These are phyloP conservation scores for Nerophis ophidion DNA, from an alignment of 2,113 vertebrate genomes.

Conservation along the genomic window DNA sequence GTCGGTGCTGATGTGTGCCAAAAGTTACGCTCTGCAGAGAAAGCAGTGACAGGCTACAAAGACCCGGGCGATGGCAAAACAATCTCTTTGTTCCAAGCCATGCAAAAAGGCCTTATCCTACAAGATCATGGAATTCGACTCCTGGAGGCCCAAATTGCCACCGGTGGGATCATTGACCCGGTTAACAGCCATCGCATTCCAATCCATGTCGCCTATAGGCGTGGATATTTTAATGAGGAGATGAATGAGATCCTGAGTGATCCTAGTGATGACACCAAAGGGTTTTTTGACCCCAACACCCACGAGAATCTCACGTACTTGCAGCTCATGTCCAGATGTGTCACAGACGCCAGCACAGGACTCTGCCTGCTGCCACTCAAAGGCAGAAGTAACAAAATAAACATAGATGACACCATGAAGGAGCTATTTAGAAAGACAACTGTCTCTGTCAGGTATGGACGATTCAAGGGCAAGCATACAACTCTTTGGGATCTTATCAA, in stretches of 20 bases:
- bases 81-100: slow-evolving; percentile 94
- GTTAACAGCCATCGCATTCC: slow-evolving; percentile 89
- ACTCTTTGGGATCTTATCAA: slow-evolving; percentile 81
- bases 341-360: slow-evolving; percentile 80
- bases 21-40: slow-evolving; percentile 85
- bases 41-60: slow-evolving; percentile 85
- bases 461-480: slow-evolving; percentile 61
- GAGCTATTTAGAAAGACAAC: slow-evolving; percentile 45
- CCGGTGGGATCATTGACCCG: slow-evolving; percentile 89
- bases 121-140: slow-evolving; percentile 89
- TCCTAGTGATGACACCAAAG: slow-evolving; percentile 88
- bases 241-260: slow-evolving; percentile 80
- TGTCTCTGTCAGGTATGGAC: slow-evolving; percentile 73
- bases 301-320: slow-evolving; percentile 91
- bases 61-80: slow-evolving; percentile 81
- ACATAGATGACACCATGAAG: slow-evolving; percentile 59
- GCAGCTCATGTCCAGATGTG: slow-evolving; percentile 84
- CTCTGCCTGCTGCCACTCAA: slow-evolving; percentile 82
- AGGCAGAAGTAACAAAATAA: slow-evolving; percentile 60
- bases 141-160: slow-evolving; percentile 91
- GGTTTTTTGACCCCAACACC: slow-evolving; percentile 93
- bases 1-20: slow-evolving; percentile 87
- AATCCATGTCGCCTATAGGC: slow-evolving; percentile 84
- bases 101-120: slow-evolving; percentile 91
- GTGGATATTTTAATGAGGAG: slow-evolving; percentile 85